Percentiles rank a stretch among this genome's conserved stretches.
Evolutionary conservation across 2,888 invertebrate genomes (phyloP).

Genomic region (Andricus curvator): DNA sequence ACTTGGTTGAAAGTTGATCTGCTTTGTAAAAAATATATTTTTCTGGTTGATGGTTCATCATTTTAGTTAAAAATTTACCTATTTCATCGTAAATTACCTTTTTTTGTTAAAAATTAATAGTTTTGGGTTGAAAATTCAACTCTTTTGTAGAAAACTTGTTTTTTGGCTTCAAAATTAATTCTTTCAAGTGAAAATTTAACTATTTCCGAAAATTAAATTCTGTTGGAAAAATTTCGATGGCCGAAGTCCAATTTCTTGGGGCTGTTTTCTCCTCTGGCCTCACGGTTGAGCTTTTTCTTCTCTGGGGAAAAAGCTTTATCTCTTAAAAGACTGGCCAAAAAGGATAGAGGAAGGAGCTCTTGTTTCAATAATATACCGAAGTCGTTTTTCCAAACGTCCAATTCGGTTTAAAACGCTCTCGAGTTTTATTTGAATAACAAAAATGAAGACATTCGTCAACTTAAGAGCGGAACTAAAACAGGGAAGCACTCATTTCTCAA

Average conservation of each 20-base stretch:
- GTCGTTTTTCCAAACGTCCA: neutral
- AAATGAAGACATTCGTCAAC: neutral
- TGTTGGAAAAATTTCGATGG: neutral
- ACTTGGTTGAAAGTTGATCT: too few species aligned
- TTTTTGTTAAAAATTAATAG: too few species aligned
- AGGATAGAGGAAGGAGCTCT: neutral
- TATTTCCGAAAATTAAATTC: neutral
- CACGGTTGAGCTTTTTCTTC: neutral
- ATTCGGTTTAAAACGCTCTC: slow-evolving; percentile 8
- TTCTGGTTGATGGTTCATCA: too few species aligned
- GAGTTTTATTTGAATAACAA: slow-evolving; percentile 3
- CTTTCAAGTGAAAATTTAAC: too few species aligned
- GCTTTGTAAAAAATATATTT: too few species aligned
- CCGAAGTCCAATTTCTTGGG: neutral
- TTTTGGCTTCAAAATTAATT: too few species aligned
- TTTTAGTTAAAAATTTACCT: too few species aligned
- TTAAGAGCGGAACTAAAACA: neutral
- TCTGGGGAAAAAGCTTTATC: neutral
- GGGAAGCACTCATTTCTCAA: neutral
- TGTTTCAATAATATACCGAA: slow-evolving; percentile 3
- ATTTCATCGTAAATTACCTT: too few species aligned
- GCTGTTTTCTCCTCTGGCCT: neutral
- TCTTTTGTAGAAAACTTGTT: too few species aligned
- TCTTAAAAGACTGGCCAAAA: slow-evolving; percentile 1
- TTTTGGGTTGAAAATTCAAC: too few species aligned